Evolutionary conservation across 2,113 vertebrate species (phyloP).

Genomic region (Neodontobutis hainanensis): DNA sequence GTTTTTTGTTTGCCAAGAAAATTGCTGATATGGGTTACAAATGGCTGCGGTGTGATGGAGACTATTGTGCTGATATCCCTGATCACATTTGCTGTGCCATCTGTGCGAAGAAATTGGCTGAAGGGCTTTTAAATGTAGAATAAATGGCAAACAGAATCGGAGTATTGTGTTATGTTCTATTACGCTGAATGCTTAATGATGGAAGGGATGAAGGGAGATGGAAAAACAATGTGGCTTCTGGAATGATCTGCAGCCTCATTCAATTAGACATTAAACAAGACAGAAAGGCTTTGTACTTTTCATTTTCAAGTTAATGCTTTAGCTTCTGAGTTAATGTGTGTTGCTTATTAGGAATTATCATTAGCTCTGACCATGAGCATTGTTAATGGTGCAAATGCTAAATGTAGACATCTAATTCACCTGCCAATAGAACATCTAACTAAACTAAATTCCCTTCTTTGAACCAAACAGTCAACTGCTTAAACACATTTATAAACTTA

Average conservation of each 20-base stretch:
- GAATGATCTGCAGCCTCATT: neutral
- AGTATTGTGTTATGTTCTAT: slow-evolving; percentile 13
- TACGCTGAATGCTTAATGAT: slow-evolving; percentile 30
- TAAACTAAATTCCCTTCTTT: no score
- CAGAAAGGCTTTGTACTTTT: no score
- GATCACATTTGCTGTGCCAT: slow-evolving; percentile 59
- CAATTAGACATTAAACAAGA: no score
- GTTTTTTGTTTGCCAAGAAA: slow-evolving; percentile 60
- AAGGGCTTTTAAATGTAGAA: slow-evolving; percentile 52
- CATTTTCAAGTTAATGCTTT: no score
- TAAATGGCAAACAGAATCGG: slow-evolving; percentile 53
- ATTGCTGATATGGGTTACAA: slow-evolving; percentile 57
- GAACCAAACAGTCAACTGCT: no score
- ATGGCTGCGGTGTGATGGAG: slow-evolving; percentile 50
- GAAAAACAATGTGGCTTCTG: slow-evolving; percentile 14
- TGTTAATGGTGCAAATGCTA: no score
- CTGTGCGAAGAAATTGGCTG: slow-evolving; percentile 61
- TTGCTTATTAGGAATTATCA: no score
- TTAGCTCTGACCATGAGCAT: no score
- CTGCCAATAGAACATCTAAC: no score
- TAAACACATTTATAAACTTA: no score
- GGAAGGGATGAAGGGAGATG: slow-evolving; percentile 27
- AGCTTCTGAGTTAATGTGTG: no score
- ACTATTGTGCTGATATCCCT: slow-evolving; percentile 52
- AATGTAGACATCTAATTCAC: no score